phyloP scores from a whole-genome alignment of 1,140 invertebrate species.

The Manduca sexta region DNA sequence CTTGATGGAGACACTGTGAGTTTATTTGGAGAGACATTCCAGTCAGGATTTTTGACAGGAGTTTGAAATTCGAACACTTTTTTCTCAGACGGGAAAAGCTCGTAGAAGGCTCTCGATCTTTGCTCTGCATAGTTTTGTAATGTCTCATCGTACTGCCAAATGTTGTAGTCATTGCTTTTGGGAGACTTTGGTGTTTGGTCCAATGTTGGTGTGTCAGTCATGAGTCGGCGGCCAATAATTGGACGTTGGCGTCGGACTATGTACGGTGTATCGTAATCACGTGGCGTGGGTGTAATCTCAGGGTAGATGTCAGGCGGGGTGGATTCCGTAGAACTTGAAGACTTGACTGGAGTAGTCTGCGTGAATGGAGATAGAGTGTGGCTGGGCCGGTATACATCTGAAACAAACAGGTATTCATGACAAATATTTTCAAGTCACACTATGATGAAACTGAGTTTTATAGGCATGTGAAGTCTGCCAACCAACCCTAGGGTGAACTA shows the following conservation, averaged over 20 bases:
- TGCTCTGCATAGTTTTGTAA: slow-evolving; percentile 3
- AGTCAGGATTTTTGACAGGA: slow-evolving; percentile 11
- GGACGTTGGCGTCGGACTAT: slow-evolving; percentile 25
- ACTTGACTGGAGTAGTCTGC: slow-evolving; percentile 32
- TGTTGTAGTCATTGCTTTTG: slow-evolving; percentile 6
- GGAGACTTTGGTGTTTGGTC: slow-evolving; percentile 23
- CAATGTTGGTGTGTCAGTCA: slow-evolving; percentile 17
- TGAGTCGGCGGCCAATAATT: slow-evolving; percentile 42
- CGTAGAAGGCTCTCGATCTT: slow-evolving; percentile 13
- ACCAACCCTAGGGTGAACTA: too few species aligned
- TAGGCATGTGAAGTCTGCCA: too few species aligned
- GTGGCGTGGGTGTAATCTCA: slow-evolving; percentile 14
- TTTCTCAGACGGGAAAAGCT: slow-evolving; percentile 24
- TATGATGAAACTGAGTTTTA: too few species aligned
- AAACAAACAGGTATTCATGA: slow-evolving; percentile 9
- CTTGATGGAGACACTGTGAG: slow-evolving; percentile 13
- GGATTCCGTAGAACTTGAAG: slow-evolving; percentile 50
- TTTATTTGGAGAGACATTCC: not conserved
- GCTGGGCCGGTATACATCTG: slow-evolving; percentile 18
- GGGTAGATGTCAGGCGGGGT: slow-evolving; percentile 46
- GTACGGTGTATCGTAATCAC: slow-evolving; percentile 19
- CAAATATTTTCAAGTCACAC: not conserved
- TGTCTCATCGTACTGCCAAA: not conserved
- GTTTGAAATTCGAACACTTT: slow-evolving; percentile 1
- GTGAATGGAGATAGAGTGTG: slow-evolving; percentile 24